Base-by-base conservation (phyloP, 2,113 vertebrate species). In the Indicator indicator region DNA sequence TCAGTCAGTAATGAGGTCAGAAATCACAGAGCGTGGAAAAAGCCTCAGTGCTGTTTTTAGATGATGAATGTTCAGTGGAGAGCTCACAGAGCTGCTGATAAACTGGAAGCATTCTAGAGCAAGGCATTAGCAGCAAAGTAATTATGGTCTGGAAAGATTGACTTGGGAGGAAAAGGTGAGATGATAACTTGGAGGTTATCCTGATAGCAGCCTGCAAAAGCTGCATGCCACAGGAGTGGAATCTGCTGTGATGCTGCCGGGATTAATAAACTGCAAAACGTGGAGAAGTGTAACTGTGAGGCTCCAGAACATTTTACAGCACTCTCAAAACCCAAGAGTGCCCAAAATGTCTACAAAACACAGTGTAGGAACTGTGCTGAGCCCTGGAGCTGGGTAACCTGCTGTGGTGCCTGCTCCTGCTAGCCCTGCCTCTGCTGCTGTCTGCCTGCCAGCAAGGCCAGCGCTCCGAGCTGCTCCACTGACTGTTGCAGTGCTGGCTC, bases 161-260 rank as follows among this genome's bases (percentile, higher is more conserved):
- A 92, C 38, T 94, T 80, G 36, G n/a, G 50, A 70, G 30, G 56
- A 85, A 96, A 73, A 88, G 33, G 27, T 55, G 82, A 88, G 94
- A 65, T 20, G 54, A 38, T 72, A 76, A 44, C 33, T 79, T 33
- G 40, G 88, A 69, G 28, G 38, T 50, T 91, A 68, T 71, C 2
- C 2, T 84, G 71, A 52, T 82, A 87, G 62, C 50, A 69, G 27
- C 33, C 70, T 93, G n/a, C 23, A 76, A 82, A 89, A 91, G 62
- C 69, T 77, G 72, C 74, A 72, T 59, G 56, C 33, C 76, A 80
- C 69, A 86, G 50, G 40, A 72, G 44, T 74, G n/a, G 75, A 84
- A 63, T 86, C 73, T 74, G 40, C 58, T 48, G 6, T 44, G 44
- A 65, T 78, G 55, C 79, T 82, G 32, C 48, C 60, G 46, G 36